Percentiles rank a stretch among this genome's conserved stretches.
Conservation (phyloP, 1,140 invertebrate genomes). For the Sarcophaga bullata region DNA sequence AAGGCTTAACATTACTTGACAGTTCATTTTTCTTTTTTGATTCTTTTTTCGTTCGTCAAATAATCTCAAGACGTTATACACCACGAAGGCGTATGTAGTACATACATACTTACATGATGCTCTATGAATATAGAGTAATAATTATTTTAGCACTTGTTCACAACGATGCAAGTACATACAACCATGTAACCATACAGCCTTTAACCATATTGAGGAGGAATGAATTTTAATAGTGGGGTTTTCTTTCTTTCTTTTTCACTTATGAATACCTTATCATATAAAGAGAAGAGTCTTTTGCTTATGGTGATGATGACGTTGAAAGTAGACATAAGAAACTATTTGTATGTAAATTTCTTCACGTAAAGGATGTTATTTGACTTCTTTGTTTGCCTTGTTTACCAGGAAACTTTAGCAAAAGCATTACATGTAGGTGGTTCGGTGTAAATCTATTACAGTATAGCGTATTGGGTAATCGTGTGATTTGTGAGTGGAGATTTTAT, state of each 20-base stretch:
- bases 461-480: too few relatives aligned
- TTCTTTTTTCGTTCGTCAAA: too few relatives aligned
- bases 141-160: slow-evolving; percentile 14
- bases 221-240: background rate
- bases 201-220: background rate
- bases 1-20: too few relatives aligned
- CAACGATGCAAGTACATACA: background rate
- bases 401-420: background rate
- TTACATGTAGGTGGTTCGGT: background rate
- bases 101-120: too few relatives aligned
- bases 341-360: background rate
- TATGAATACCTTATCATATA: too few relatives aligned
- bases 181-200: background rate
- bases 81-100: too few relatives aligned
- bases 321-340: background rate
- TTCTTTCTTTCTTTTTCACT: background rate
- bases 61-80: too few relatives aligned
- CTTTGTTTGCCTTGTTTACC: background rate
- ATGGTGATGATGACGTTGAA: background rate
- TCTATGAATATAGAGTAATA: background rate
- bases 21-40: too few relatives aligned
- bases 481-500: too few relatives aligned
- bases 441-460: background rate
- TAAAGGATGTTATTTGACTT: background rate
- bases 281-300: background rate